Base-by-base conservation (phyloP, 2,113 vertebrate genomes). In the Scalopus aquaticus region DNA sequence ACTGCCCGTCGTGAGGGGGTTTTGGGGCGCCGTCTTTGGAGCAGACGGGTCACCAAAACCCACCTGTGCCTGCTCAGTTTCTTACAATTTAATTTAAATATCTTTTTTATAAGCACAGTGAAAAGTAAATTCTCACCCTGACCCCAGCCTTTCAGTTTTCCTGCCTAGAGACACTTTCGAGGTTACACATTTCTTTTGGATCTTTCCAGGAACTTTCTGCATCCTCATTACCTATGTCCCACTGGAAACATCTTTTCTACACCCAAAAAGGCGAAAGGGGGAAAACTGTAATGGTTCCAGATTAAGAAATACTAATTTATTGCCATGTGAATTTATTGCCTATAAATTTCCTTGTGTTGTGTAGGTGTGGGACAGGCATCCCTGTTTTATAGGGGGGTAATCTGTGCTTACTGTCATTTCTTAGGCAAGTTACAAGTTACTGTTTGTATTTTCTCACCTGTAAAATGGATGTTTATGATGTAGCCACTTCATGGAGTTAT, bases 151-250 rank as follows among this genome's bases (percentile, higher is more conserved):
- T 35, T 26, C 24, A 35, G 2, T 90, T 64, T 86, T 28, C 60
- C 26, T 77, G 69, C 13, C 44, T 49, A 24, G 37, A 15, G 32
- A 74, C 49, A 86, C 7, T 7, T 74, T 16, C 15, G 49, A 51
- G 49, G 26, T 95, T 70, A 70, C 9, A 51, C 26, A 0, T 80
- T 76, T 84, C 39, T 90, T 67, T 70, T 62, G 22, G 26, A 32
- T 83, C 24, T 74, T 90, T 77, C 13, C 42, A 56, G 85, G 35
- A 83, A 90, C 49, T 51, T 62, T 78, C 9, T 81, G 76, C 67
- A 20, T 39, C 73, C 72, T 58, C 46, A 28, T 49, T 19, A 49
- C 32, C 17, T 39, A n/a, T 19, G 2, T 8, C n/a, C 37, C 65
- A 8, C 9, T 60, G 81, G 76, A 82, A 83, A 94, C 76, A 46